A percentile compares a stretch with the other conserved stretches of the same genome.
phyloP scores from a whole-genome alignment of 2,797 vertebrate genomes.

The Ctenopoma multispine region DNA sequence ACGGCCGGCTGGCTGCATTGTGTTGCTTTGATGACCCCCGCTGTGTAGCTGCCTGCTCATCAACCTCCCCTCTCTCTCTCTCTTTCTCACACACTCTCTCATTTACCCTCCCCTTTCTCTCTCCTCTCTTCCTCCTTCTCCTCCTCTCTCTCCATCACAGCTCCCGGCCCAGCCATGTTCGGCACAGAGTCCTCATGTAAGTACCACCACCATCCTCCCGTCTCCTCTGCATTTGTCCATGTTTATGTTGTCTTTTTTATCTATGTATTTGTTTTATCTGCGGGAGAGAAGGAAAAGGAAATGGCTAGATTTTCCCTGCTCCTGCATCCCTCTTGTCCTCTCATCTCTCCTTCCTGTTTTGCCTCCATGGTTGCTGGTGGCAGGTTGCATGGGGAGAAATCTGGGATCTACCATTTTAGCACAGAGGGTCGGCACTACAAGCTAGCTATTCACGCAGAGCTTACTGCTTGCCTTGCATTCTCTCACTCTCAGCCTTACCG shows the following conservation, averaged over 20 bases:
- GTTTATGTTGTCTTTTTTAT: slow-evolving; percentile 25
- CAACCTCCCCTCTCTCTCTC: slow-evolving; percentile 77
- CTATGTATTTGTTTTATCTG: slow-evolving; percentile 25
- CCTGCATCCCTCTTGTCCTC: slow-evolving; percentile 53
- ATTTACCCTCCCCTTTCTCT: slow-evolving; percentile 64
- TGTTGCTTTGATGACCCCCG: slow-evolving; percentile 95
- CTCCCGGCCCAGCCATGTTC: slow-evolving; percentile 98
- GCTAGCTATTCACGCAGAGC: slow-evolving; percentile 67
- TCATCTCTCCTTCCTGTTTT: slow-evolving; percentile 67
- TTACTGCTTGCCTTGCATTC: slow-evolving; percentile 43
- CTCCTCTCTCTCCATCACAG: slow-evolving; percentile 86
- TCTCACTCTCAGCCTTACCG: slow-evolving; percentile 46
- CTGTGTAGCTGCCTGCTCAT: slow-evolving; percentile 93
- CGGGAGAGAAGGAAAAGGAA: slow-evolving; percentile 17
- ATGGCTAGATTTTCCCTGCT: slow-evolving; percentile 35
- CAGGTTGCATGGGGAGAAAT: slow-evolving; percentile 65
- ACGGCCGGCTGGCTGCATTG: slow-evolving; percentile 89
- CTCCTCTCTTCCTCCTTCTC: slow-evolving; percentile 67
- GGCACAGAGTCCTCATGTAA: slow-evolving; percentile 99
- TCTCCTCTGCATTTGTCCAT: slow-evolving; percentile 52
- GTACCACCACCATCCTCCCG: slow-evolving; percentile 86
- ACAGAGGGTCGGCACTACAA: slow-evolving; percentile 59
- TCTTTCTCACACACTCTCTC: slow-evolving; percentile 55
- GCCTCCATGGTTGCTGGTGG: slow-evolving; percentile 72
- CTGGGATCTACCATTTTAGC: slow-evolving; percentile 81